A percentile compares a stretch with the other conserved stretches of the same genome.
Evolutionary conservation across 2,888 invertebrate species (phyloP).

Genomic region (Ichneumon xanthorius): DNA sequence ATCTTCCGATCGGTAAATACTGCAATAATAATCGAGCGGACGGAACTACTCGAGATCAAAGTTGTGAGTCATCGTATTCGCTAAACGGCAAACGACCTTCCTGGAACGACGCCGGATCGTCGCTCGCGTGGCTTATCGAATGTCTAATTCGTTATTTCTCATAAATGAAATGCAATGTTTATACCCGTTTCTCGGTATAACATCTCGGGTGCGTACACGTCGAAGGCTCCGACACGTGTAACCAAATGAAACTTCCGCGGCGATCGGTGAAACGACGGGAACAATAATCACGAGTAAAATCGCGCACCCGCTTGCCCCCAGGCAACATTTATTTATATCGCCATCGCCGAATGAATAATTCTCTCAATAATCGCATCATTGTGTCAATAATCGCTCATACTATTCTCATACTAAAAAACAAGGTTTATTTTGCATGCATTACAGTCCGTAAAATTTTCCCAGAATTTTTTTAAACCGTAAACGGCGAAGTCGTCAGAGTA

Average conservation of each 20-base stretch:
- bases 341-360: constrained; percentile 48
- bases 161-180: constrained; percentile 52
- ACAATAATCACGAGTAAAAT: constrained; percentile 52
- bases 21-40: constrained; percentile 28
- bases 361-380: constrained; percentile 39
- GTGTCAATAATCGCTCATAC: background rate
- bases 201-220: constrained; percentile 17
- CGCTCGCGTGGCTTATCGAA: constrained; percentile 54
- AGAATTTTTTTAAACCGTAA: background rate
- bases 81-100: constrained; percentile 40
- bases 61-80: constrained; percentile 55
- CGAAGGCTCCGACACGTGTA: background rate
- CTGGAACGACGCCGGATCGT: constrained; percentile 48
- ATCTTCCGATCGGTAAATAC: background rate
- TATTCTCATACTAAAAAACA: too few species aligned
- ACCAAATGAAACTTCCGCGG: constrained; percentile 12
- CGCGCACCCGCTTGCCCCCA: background rate
- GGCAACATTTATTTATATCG: constrained; percentile 30
- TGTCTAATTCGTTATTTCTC: constrained; percentile 62
- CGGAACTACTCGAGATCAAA: constrained; percentile 36
- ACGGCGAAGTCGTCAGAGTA: background rate
- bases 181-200: constrained; percentile 47
- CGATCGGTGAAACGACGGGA: constrained; percentile 49
- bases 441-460: background rate
- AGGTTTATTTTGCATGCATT: too few species aligned